Evolutionary conservation across 2,888 invertebrate species (phyloP), one percentile per base, ranked within the genome.

Genomic region (Drosophila borborema): DNA sequence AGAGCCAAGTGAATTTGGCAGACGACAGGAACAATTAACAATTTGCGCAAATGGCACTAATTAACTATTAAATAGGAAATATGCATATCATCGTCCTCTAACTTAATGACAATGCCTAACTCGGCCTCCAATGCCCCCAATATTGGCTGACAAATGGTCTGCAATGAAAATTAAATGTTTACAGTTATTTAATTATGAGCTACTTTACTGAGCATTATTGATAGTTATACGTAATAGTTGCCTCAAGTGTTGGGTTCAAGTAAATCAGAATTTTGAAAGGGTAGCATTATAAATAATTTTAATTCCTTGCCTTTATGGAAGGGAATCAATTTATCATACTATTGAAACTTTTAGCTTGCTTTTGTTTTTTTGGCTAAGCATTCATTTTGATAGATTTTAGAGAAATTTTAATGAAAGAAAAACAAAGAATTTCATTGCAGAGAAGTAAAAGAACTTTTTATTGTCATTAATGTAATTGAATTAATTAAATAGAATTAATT

Each of bases 1-100:
- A 73, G 63, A 60, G 51, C 45, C 55, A 64, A 83, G 67, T 73
- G 68, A 74, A 77, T 82, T 77, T 75, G 77, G 74, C 54, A 68
- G 79, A 81, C 70, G 86, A 79, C 86, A 82, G 71, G 73, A 74
- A 79, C 89, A 89, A 86, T 88, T 84, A 89, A 79, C 75, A 76
- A 84, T 73, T 73, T 72, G 68, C 64, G 34, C 77, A 80, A 84
- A 74, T 82, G 75, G 65, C 79, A 78, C 86, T 86, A 86, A 84
- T 89, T 86, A 86, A 86, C 85, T 80, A 84, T 84, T 81, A 74
- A 76, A 74, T 70, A 56, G 71, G 58, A 86, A 74, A 77, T 79
- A 73, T 67, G 64, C 59, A 59, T 53, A 53, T 65, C 68, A 64
- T 58, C 49, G 46, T 36, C 63, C 34, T 61, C 58, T 20, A 71